Conservation (phyloP, 2,888 invertebrate species). For the Quadroppia sp. region DNA sequence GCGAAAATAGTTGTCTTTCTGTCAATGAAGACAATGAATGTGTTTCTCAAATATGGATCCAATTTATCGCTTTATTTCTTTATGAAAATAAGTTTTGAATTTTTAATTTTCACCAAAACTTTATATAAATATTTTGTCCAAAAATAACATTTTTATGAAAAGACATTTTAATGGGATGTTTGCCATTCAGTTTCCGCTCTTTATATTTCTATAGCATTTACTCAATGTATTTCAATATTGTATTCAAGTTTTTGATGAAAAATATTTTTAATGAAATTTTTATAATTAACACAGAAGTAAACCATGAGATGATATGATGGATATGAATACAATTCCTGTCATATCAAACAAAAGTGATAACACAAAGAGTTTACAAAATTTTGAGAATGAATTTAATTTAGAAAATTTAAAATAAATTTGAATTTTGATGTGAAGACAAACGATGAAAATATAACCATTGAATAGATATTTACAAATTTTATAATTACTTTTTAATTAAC, state of each 20-base stretch:
- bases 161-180: neutral
- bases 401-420: too few species aligned
- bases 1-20: neutral
- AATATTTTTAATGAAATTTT: neutral
- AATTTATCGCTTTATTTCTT: slow-evolving; percentile 9
- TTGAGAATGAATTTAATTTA: too few species aligned
- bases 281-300: neutral
- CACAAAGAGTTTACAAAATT: too few species aligned
- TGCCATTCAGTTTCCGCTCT: slow-evolving; percentile 25
- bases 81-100: neutral
- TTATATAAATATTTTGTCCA: neutral
- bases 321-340: neutral
- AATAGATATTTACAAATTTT: neutral
- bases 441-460: too few species aligned
- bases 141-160: neutral
- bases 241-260: slow-evolving; percentile 10
- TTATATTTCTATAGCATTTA: neutral
- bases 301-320: neutral
- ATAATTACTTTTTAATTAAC: neutral
- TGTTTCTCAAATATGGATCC: neutral
- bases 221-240: too few species aligned
- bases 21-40: slow-evolving; percentile 1
- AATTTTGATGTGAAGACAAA: too few species aligned
- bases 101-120: slow-evolving; percentile 8
- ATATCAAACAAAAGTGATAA: too few species aligned